A percentile compares a stretch with the other conserved stretches of the same genome.
Conservation (phyloP, 2,888 invertebrate genomes). For the Machimus rusticus region DNA sequence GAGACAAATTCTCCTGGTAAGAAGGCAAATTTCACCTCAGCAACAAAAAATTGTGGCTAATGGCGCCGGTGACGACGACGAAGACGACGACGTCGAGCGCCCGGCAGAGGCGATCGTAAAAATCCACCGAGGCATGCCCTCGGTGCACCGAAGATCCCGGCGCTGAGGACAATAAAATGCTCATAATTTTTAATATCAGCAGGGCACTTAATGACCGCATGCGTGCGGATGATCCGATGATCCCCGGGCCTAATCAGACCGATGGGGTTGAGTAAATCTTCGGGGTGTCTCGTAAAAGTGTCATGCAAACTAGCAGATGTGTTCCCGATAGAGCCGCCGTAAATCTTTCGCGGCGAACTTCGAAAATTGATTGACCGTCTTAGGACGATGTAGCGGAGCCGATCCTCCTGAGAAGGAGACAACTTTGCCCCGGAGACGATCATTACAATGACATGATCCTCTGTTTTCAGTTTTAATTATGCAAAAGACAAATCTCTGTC, state of each 20-base stretch:
- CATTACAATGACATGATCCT: neutral
- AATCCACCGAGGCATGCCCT: neutral
- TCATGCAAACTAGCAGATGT: neutral
- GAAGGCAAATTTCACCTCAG: neutral
- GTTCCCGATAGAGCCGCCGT: neutral
- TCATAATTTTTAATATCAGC: neutral
- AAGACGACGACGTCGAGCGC: neutral
- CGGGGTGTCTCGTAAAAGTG: conserved; percentile 27
- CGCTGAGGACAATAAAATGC: neutral
- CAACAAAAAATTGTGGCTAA: neutral
- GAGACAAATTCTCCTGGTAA: neutral
- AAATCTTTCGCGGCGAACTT: neutral
- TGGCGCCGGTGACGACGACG: neutral
- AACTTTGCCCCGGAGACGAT: neutral
- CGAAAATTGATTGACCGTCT: neutral
- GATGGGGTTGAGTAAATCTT: conserved; percentile 5
- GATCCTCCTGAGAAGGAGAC: neutral
- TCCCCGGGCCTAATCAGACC: neutral
- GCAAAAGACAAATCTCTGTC: conserved; percentile 32
- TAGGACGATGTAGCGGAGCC: neutral
- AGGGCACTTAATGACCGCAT: neutral
- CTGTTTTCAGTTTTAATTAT: conserved; percentile 35
- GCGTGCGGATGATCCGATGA: neutral
- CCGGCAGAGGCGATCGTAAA: neutral
- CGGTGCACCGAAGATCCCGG: neutral